Conservation (phyloP, 2,797 vertebrate genomes). For the Pseudochirops cupreus region DNA sequence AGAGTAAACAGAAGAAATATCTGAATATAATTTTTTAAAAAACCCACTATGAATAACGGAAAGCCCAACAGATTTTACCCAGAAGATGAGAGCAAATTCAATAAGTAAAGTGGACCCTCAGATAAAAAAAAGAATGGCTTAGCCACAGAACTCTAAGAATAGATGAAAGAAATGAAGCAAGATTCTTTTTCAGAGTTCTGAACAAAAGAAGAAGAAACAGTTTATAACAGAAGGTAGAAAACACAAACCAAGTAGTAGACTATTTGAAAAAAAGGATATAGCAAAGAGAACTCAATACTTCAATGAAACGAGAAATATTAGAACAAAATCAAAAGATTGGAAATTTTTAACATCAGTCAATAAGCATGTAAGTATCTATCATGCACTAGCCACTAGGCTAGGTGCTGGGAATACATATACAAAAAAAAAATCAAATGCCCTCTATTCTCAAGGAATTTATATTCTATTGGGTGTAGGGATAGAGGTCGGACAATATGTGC, state of each 20-base stretch:
- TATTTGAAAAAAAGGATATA: background rate
- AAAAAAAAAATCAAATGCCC: background rate
- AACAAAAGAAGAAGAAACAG: background rate
- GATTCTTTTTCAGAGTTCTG: no score
- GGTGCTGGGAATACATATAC: background rate
- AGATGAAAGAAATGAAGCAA: background rate
- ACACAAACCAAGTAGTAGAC: background rate
- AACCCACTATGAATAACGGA: background rate
- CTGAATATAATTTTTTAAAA: background rate
- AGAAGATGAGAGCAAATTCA: background rate
- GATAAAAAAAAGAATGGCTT: background rate
- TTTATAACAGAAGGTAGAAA: background rate
- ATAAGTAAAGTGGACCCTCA: background rate
- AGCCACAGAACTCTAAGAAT: background rate
- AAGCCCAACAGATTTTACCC: background rate
- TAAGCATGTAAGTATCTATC: background rate
- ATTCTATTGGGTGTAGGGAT: background rate
- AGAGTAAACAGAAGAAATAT: background rate
- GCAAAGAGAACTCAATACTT: background rate
- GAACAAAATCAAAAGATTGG: background rate
- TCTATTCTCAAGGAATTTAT: background rate
- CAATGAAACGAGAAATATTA: no score
- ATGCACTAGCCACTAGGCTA: background rate
- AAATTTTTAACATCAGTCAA: background rate
- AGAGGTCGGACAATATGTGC: background rate